phyloP scores from a whole-genome alignment of 35 echinoderm and acorn worm species.

The Patiria miniata region DNA sequence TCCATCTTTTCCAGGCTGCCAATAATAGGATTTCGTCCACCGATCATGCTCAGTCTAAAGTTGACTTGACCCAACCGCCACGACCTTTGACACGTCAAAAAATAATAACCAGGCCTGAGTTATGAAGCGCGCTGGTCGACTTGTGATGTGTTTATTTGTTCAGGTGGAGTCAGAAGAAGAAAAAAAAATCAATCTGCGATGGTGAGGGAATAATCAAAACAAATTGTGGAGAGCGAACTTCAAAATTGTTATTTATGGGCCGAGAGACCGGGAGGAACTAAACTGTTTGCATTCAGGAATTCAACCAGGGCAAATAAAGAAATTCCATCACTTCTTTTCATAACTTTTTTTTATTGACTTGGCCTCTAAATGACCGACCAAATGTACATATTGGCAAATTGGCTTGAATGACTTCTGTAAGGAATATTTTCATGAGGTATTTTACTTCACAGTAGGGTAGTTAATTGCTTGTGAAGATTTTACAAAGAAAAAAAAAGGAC shows the following conservation, averaged over 20 bases:
- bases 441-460: no score
- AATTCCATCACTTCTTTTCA: not conserved
- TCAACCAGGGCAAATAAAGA: not conserved
- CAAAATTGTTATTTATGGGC: not conserved
- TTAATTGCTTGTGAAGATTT: no score
- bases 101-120: not conserved
- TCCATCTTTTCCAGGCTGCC: no score
- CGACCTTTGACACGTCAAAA: not conserved
- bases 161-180: not conserved
- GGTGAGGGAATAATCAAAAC: not conserved
- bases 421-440: no score
- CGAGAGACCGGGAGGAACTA: not conserved
- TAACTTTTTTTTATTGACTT: no score
- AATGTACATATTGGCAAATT: no score
- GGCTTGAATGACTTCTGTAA: no score
- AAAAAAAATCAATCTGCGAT: slow-evolving; percentile 16
- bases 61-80: no score
- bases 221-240: not conserved
- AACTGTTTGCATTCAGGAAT: slow-evolving; percentile 5
- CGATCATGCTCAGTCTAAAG: no score
- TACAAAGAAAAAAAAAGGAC: no score
- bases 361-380: no score
- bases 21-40: no score
- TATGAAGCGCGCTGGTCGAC: not conserved
- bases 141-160: slow-evolving; percentile 8